Evolutionary conservation across 2,797 vertebrate species (phyloP), one percentile per base, ranked within the genome.

Genomic region (Crocodylus rhombifer): DNA sequence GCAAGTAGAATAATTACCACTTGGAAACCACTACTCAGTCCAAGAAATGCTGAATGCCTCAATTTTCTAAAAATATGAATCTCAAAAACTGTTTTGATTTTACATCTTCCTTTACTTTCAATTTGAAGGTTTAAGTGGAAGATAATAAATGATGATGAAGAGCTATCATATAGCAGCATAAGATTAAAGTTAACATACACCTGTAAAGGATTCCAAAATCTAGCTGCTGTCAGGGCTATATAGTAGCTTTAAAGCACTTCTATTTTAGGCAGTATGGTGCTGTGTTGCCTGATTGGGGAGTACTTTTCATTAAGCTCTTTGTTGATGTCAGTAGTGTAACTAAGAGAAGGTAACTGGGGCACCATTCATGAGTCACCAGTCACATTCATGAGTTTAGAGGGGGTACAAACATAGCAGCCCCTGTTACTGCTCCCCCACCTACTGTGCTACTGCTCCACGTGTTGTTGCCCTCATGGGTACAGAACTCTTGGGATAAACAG

Each of bases 31-130:
- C 95, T 94, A 95, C 90, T 93, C 79, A 78, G 83, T 73, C 84
- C 16, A 88, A 95, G 95, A 93, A 96, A 91, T 16, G 56, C 86
- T 81, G 88, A 95, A 92, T 87, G 82, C 83, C 86, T 96, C 76
- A 28, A 67, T 96, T 97, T 96, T 95, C 96, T 80, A 97, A 97
- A 97, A 94, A 95, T 92, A 91, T 15, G 13, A 63, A 83, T 94
- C 94, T 96, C 62, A 74, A 89, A 90, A 96, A 76, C 61, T 58
- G 84, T 81, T 95, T 87, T 86, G 84, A 91, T 90, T 94, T 94
- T 71, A 67, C 76, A 55, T 84, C 74, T 93, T 76, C 73, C 23
- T 92, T 91, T 76, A 33, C 88, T 93, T 94, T 87, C 82, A 26
- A 75, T 89, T 79, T 77, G 67, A 92, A 97, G 83, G 82, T 91